Conservation (phyloP, 1,140 invertebrate species). For the Apis cerana region DNA sequence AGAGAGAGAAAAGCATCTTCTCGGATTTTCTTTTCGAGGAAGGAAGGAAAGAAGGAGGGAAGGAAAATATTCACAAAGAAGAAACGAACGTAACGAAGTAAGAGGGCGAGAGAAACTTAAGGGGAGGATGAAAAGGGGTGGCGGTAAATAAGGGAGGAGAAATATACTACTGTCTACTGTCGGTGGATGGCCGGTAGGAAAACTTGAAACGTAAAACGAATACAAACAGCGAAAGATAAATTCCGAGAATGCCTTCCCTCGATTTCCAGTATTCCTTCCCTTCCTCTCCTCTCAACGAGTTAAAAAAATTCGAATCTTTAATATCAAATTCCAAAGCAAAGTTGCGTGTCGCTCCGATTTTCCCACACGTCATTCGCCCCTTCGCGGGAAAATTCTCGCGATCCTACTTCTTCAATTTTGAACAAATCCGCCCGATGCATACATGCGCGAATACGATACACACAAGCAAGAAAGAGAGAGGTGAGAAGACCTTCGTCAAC, state of each 20-base stretch:
- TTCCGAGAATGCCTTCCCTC: conserved; percentile 49
- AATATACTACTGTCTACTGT: background rate
- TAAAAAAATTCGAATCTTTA: conserved; percentile 53
- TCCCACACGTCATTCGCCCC: conserved; percentile 50
- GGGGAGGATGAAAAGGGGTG: conserved; percentile 6
- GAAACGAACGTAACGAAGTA: conserved; percentile 49
- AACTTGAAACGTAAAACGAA: conserved; percentile 57
- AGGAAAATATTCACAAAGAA: conserved; percentile 27
- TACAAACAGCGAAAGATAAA: conserved; percentile 62
- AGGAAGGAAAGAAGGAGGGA: too few species aligned
- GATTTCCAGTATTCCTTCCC: background rate
- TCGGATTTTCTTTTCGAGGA: conserved; percentile 19
- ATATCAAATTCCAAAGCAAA: conserved; percentile 66
- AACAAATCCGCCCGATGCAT: conserved; percentile 19
- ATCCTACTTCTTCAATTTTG: background rate
- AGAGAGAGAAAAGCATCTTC: conserved; percentile 49
- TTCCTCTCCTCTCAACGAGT: background rate
- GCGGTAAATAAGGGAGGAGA: conserved; percentile 18
- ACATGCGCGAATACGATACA: too few species aligned
- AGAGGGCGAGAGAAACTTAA: conserved; percentile 14
- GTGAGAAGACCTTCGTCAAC: conserved; percentile 18
- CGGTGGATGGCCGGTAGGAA: conserved; percentile 10
- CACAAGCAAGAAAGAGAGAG: too few species aligned
- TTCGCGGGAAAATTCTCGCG: conserved; percentile 7
- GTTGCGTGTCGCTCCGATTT: conserved; percentile 51